phyloP scores from a whole-genome alignment of 2,888 invertebrate species.

The Thera britannica region DNA sequence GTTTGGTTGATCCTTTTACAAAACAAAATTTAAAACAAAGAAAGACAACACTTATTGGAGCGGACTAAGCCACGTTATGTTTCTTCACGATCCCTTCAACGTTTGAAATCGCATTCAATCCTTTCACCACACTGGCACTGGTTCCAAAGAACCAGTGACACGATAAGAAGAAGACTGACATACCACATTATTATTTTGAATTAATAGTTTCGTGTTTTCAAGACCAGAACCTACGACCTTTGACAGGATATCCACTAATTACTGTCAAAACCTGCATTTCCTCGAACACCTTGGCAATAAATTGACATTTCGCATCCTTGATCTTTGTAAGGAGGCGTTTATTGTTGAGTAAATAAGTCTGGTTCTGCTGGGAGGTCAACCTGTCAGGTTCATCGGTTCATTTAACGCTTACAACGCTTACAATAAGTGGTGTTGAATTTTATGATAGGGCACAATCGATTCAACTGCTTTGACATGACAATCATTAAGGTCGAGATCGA shows the following conservation, averaged over 20 bases:
- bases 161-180: no score
- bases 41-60: no score
- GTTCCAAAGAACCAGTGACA: no score
- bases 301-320: constrained; percentile 55
- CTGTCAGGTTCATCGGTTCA: constrained; percentile 21
- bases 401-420: background rate
- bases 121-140: no score
- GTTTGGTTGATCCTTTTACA: no score
- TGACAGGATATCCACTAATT: background rate
- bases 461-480: constrained; percentile 2
- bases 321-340: constrained; percentile 64
- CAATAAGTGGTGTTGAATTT: constrained; percentile 16
- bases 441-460: constrained; percentile 13
- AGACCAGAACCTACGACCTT: background rate
- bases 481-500: no score
- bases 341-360: constrained; percentile 43
- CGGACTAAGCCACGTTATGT: no score
- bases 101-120: no score
- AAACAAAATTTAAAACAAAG: no score
- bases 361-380: constrained; percentile 37
- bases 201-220: background rate
- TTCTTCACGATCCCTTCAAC: no score
- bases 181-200: background rate
- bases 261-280: constrained; percentile 21
- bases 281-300: constrained; percentile 37